Evolutionary conservation across 2,797 vertebrate genomes (phyloP), one percentile per base, ranked within the genome.

Genomic region (Choloepus didactylus): DNA sequence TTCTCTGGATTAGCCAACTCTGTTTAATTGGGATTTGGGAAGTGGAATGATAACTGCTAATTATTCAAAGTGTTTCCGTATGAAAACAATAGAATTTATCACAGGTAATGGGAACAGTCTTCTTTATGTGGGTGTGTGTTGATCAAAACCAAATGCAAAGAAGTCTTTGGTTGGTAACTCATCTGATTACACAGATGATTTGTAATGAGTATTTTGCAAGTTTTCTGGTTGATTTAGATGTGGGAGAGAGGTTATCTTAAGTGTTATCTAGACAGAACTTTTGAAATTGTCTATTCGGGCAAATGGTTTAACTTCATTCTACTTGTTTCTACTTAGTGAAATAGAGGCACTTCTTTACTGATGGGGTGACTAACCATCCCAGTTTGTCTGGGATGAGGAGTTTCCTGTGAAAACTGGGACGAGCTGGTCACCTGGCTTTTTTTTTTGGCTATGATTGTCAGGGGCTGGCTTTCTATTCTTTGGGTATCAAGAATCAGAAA

Each of bases 191-290:
- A 49, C 6, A 85, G 62, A 44, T 12, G 6, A 77, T 92, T 89
- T 86, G 41, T 70, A 88, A 81, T 56, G 49, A 67, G 56, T 76
- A 62, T 95, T 95, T 80, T 93, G 94, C 85, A 94, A 96, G 59
- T 29, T 44, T 83, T 49, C 49, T 1, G 27, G 9, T 21, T 46
- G 46, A 87, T 56, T 77, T 72, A 87, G 62, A 51, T 64, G 41
- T 29, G 23, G 49, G 85, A 66, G 76, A 77, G 66, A 93, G 15
- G 11, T 69, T 73, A 46, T 56, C 79, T 27, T 41, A 4, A 69
- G 7, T 60, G 49, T 75, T 73, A 21, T 51, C 14, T 44, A 35
- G 38, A 95, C 31, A n/a, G 76, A 83, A n/a, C 38, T 83, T n/a
- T 76, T 41, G 25, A 9, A 51, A 21, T n/a, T 73, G 10, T 87